Evolutionary conservation across 2,888 invertebrate genomes (phyloP), one percentile per base, ranked within the genome.

Genomic region (Caenorhabditis drosophilae): DNA sequence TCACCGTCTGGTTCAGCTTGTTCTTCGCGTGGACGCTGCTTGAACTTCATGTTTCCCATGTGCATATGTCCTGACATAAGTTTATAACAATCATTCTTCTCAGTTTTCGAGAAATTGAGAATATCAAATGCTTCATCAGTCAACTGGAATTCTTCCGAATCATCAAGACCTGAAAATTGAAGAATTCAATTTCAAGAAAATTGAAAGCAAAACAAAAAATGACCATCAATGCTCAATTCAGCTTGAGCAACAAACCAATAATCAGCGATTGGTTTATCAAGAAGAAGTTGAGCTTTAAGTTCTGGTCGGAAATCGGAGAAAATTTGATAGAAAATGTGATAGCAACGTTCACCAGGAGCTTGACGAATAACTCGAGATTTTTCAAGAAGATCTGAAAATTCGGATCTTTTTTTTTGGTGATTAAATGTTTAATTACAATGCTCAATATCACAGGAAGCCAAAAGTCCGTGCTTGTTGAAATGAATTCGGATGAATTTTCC

Each of bases 401-500:
- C 40, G 3, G 7, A 4, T 40, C 11, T 20, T 9, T 20, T 40
- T 40, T 20, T n/a, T 9, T 36, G n/a, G n/a, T n/a, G n/a, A 15
- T 36, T 9, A 9, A 36, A n/a, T 36, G 4, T 23, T 25, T 25
- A 15, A 38, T 92, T 89, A 97, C 96, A 99, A 84, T 95, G 95
- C 88, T 99, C 98, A 87, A 99, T 98, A 88, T 99, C 98, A 88
- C 96, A 97, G 89, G 97, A 98, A 86, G 98, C 96, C 88, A 98
- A 89, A 90, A 96, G 96, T 87, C 97, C 97, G 87, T 92, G 90
- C 80, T 94, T 92, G 78, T 96, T 96, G 89, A 98, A 98, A 88
- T 99, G 98, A 87, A 98, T 98, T 90, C 98, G 93, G 89, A 98
- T 98, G 91, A 98, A 98, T 91, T 98, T 98, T 91, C 94, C 96